Evolutionary conservation across 2,113 vertebrate genomes (phyloP).

Genomic region (Tetrax tetrax): DNA sequence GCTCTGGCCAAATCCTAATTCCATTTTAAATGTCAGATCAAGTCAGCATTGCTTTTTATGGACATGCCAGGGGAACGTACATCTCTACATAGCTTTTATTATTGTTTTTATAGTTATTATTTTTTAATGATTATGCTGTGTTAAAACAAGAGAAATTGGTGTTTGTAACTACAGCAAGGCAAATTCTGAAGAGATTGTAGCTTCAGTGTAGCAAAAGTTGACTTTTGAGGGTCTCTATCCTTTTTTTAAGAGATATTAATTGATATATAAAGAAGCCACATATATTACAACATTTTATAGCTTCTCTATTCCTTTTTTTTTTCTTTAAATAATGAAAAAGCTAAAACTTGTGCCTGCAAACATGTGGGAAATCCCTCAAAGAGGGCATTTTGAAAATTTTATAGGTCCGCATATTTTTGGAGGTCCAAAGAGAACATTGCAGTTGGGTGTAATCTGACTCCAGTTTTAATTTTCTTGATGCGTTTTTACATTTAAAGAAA

Average conservation of each 20-base stretch:
- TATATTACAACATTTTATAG: not conserved
- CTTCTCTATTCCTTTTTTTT: not conserved
- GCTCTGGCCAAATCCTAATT: too few species aligned
- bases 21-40: not conserved
- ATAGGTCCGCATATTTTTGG: rapidly evolving
- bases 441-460: not conserved
- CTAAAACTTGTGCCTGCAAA: not conserved
- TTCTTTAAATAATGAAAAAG: not conserved
- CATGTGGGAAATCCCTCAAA: not conserved
- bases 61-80: not conserved
- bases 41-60: not conserved
- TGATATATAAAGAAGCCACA: not conserved
- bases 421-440: not conserved
- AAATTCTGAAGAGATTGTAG: not conserved
- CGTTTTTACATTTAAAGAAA: not conserved
- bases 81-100: not conserved
- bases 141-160: not conserved
- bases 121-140: rapidly evolving
- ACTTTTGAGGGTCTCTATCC: not conserved
- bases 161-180: not conserved
- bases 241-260: not conserved
- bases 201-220: not conserved
- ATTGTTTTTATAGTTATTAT: not conserved
- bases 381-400: not conserved
- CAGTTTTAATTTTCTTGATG: not conserved